Base-by-base conservation (phyloP, 1,140 invertebrate genomes). In the Zaprionus davidi region DNA sequence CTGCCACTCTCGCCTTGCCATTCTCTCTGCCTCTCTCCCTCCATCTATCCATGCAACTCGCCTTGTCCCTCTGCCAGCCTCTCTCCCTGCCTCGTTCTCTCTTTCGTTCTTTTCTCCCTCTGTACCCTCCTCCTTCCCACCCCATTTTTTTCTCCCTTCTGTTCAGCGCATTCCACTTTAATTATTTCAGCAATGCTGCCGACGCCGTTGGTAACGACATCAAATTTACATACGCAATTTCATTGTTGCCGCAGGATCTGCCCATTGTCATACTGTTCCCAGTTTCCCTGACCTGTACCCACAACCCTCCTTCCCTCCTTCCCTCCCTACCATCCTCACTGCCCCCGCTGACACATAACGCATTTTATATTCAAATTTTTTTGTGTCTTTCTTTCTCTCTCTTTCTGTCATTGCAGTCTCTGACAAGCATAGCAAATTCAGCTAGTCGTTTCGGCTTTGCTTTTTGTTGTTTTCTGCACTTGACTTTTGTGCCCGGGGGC, bases 191-290 rank as follows among this genome's bases (percentile, higher is more conserved):
- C 81, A 77, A 90, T 85, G 83, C 82, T 66, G 78, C 78, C 64
- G 72, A 72, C 71, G 81, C 82, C 81, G 63, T 53, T 83, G 84
- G 84, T 88, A 88, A 88, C 85, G 84, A 88, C 84, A 88, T 88
- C 68, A 90, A 90, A 90, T 90, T 90, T 90, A 90, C 85, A 90
- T 90, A 90, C 85, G 85, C 85, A 90, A 90, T 90, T 90, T 90
- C 81, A 90, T 90, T 90, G 85, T 90, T 90, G 85, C 85, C 85
- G 81, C 81, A 76, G 81, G 85, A 81, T 79, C 84, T 81, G 77
- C 68, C 80, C 79, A 70, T 78, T 78, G 78, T 80, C 75, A 66
- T 82, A 57, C 60, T 82, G 64, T 62, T 76, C 24, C 41, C 66
- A 31, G 67, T 59, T 46, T 57, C 78, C 24, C 26, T 22, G 20